A percentile compares a stretch with the other conserved stretches of the same genome.
phyloP scores from a whole-genome alignment of 2,888 invertebrate species.

The Druceiella hillmani region DNA sequence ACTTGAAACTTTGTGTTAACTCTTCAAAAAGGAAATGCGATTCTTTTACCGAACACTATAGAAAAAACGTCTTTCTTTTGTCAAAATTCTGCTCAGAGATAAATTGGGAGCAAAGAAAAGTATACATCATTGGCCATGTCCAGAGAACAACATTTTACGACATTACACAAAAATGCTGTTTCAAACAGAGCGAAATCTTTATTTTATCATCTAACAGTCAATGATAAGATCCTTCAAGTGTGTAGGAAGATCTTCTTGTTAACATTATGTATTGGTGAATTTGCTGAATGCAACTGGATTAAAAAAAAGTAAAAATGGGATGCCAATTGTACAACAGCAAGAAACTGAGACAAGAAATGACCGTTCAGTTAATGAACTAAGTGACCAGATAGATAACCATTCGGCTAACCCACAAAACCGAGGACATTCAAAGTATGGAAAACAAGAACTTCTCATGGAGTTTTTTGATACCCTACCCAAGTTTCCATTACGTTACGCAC shows the following conservation, averaged over 20 bases:
- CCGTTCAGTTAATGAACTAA: too few relatives aligned
- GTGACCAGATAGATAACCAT: not conserved
- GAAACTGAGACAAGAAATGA: not conserved
- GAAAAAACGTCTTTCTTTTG: too few relatives aligned
- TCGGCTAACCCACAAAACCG: not conserved
- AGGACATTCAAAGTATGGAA: constrained; percentile 1
- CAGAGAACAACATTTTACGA: too few relatives aligned
- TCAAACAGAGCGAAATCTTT: too few relatives aligned
- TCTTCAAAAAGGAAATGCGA: too few relatives aligned
- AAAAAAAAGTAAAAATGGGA: constrained; percentile 4
- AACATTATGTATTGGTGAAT: constrained; percentile 8
- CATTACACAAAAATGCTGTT: too few relatives aligned
- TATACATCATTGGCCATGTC: too few relatives aligned
- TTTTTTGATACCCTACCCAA: constrained; percentile 9
- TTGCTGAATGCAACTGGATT: constrained; percentile 3
- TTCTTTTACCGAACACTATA: too few relatives aligned
- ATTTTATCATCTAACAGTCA: too few relatives aligned
- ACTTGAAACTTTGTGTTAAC: too few relatives aligned
- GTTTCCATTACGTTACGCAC: constrained; percentile 8
- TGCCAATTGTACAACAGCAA: not conserved
- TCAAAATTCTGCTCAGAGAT: too few relatives aligned
- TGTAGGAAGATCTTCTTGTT: constrained; percentile 10
- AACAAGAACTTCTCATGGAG: constrained; percentile 5
- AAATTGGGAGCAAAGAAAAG: too few relatives aligned
- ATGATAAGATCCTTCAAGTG: constrained; percentile 6